Base-by-base conservation (phyloP, 2,113 vertebrate genomes). In the Acanthochromis polyacanthus region DNA sequence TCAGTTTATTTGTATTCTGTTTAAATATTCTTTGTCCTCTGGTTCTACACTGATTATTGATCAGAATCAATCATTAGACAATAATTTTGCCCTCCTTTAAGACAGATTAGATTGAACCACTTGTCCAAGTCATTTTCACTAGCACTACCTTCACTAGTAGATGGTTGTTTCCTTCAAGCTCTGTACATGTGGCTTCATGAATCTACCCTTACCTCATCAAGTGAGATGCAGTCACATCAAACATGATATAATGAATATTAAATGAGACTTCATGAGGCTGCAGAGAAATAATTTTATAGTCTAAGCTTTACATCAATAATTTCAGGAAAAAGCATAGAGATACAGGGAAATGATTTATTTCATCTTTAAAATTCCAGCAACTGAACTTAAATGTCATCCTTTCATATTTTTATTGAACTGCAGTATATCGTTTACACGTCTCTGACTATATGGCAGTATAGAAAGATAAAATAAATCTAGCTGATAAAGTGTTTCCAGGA, bases 201-300 rank as follows among this genome's bases (percentile, higher is more conserved):
- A 10, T 28, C 25, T 19, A 38, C 36, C 20, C 23, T 56, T 25
- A 51, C 16, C n/a, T 53, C 23, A 66, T 53, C 15, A 28, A 19
- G 10, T 45, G 32, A 8, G 55, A 76, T 23, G 17, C 20, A 55
- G 22, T 36, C 30, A 52, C 55, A n/a, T 50, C 25, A 64, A 3
- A 48, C 23, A 45, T 57, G 9, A 71, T 7, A 28, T n/a, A 8
- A 57, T 52, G 38, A 69, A 75, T 61, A 70, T 36, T 73, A 56
- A 12, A 71, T 78, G 55, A 23, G 52, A 28, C 12, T 60, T 28
- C 57, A 12, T 12, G 10, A 57, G 53, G 51, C 22, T 57, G 58
- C 28, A 20, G 38, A 11, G 28, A 6, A 45, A 12, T 11, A 52
- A 14, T 28, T 4, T 53, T 19, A 17, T 32, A 52, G 43, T 58